Evolutionary conservation across 1,140 invertebrate genomes (phyloP), one percentile per base, ranked within the genome.

Genomic region (Heliconius melpomene): DNA sequence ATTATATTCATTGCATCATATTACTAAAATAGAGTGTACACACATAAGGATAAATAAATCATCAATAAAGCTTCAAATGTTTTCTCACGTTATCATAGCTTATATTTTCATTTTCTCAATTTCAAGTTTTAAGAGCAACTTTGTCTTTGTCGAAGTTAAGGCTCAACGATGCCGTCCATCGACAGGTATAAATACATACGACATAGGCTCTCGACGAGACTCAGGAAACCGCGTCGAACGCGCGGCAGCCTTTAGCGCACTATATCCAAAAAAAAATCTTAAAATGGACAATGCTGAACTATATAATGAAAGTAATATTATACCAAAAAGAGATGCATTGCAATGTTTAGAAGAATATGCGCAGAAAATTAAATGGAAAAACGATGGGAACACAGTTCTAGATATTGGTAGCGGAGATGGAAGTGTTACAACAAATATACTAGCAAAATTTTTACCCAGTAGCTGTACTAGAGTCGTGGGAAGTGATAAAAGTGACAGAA

Each of bases 341-440:
- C 95, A 96, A 50, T 95, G 97, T 3, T 89, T 98, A 29, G 95
- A 96, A 46, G 96, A 97, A 86, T 97, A 96, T 86, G 90, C 94
- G 2, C 90, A 91, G 7, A 93, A 94, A 60, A 95, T 97, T n/a
- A 91, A 95, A 80, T 97, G 96, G 96, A 94, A 94, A 73, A 85
- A 90, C 7, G 91, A 94, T 32, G 95, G 94, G 3, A 91, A 91
- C 40, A 94, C 94, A 70, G 91, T 97, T 1, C 92, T 98, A 77
- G 98, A 98, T 85, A 95, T 98, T n/a, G 98, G 98, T 1, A 97
- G 97, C 75, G 98, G 97, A 0, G 96, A 97, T 23, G 97, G 97
- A 0, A 95, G 96, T 83, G 96, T 98, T 9, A 97, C 97, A 0
- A 95, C 95, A 16, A 95, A 96, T 36, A 89, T 97, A 20, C 40